Conservation (phyloP, 2,797 vertebrate genomes). For the Enteromius unitaeniatus region DNA sequence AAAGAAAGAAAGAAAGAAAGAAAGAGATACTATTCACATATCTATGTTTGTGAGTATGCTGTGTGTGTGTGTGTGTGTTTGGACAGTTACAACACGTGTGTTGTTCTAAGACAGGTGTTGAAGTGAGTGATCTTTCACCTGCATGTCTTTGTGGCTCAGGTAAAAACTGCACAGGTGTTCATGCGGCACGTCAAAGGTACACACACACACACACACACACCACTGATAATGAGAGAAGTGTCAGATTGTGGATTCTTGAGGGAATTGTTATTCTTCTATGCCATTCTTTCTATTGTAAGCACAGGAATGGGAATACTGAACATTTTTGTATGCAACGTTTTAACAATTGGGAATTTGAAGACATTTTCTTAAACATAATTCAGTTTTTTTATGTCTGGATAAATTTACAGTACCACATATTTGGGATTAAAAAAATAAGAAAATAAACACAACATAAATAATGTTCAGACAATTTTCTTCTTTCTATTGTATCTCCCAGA, state of each 20-base stretch:
- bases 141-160: slow-evolving; percentile 57
- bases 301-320: background rate
- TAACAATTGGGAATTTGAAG: background rate
- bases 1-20: too few relatives aligned
- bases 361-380: background rate
- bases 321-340: background rate
- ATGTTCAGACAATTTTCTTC: background rate
- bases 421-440: background rate
- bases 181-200: slow-evolving; percentile 57
- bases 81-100: slow-evolving; percentile 52
- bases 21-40: background rate
- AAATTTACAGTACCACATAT: background rate
- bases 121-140: slow-evolving; percentile 73
- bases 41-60: background rate
- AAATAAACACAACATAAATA: background rate
- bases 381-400: background rate
- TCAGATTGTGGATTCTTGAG: slow-evolving; percentile 14
- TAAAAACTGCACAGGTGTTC: slow-evolving; percentile 75
- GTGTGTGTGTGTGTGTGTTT: slow-evolving; percentile 31
- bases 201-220: slow-evolving; percentile 15
- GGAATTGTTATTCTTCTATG: slow-evolving; percentile 5
- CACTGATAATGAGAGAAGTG: background rate
- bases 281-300: background rate
- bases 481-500: background rate
- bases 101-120: slow-evolving; percentile 68